Conservation (phyloP, 2,113 vertebrate genomes). For the Morone saxatilis region DNA sequence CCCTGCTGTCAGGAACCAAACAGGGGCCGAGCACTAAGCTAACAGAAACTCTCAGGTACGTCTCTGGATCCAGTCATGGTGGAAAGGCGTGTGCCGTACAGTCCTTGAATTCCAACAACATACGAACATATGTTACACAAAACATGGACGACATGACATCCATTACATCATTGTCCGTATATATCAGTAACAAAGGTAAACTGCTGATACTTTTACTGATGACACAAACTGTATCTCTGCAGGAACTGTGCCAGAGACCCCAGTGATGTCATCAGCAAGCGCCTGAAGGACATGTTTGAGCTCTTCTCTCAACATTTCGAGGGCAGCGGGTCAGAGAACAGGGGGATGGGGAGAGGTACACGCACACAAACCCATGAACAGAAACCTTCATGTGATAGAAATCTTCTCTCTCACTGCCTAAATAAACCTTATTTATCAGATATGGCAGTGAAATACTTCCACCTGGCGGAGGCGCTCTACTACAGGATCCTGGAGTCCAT, state of each 20-base stretch:
- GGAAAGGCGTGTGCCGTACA: too few relatives aligned
- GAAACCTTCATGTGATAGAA: background rate
- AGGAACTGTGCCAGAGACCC: slow-evolving; percentile 93
- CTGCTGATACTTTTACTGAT: too few relatives aligned
- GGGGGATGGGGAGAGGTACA: slow-evolving; percentile 85
- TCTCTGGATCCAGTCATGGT: too few relatives aligned
- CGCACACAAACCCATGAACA: background rate
- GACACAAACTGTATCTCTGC: background rate
- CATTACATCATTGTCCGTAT: too few relatives aligned
- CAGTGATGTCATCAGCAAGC: slow-evolving; percentile 86
- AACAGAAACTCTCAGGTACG: slow-evolving; percentile 87
- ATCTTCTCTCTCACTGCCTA: background rate
- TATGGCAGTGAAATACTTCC: slow-evolving; percentile 89
- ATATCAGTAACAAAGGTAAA: too few relatives aligned
- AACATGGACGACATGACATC: too few relatives aligned
- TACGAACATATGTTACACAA: too few relatives aligned
- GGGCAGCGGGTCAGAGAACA: slow-evolving; percentile 76
- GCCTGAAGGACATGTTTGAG: slow-evolving; percentile 92
- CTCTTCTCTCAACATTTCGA: slow-evolving; percentile 85
- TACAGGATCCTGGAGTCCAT: slow-evolving; percentile 93
- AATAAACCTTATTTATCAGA: slow-evolving; percentile 75
- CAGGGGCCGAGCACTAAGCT: slow-evolving; percentile 89
- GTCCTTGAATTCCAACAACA: too few relatives aligned
- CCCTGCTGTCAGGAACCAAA: slow-evolving; percentile 89
- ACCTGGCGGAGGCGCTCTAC: slow-evolving; percentile 91